phyloP scores from a whole-genome alignment of 2,888 invertebrate species.

The Phyllotreta cruciferae region DNA sequence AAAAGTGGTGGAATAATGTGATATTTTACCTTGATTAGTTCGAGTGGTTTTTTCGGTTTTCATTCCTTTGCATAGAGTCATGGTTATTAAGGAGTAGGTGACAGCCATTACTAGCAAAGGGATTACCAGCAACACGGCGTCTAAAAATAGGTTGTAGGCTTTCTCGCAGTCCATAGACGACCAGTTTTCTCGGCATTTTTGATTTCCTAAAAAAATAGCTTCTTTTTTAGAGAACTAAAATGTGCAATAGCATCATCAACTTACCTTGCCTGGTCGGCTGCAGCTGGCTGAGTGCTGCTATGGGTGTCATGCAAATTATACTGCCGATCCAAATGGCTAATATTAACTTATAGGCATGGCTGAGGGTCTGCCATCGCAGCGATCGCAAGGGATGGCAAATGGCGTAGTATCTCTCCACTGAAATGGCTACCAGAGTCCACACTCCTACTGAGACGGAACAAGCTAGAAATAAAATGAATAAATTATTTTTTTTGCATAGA shows the following conservation, averaged over 20 bases:
- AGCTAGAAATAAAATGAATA: conserved; percentile 63
- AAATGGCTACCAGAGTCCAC: conserved; percentile 80
- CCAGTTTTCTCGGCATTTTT: conserved; percentile 71
- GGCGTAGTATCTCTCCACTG: conserved; percentile 81
- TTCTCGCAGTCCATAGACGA: conserved; percentile 64
- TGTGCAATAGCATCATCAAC: not conserved
- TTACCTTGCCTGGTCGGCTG: conserved; percentile 62
- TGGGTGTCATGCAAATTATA: conserved; percentile 70
- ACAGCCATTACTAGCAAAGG: conserved; percentile 70
- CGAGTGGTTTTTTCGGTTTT: conserved; percentile 51
- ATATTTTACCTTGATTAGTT: conserved; percentile 42
- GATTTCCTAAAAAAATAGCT: conserved; percentile 60
- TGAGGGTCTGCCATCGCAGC: conserved; percentile 76
- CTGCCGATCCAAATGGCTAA: conserved; percentile 71
- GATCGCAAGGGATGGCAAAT: conserved; percentile 79
- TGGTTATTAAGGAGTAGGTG: conserved; percentile 68
- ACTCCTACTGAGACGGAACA: conserved; percentile 78
- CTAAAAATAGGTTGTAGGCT: conserved; percentile 69
- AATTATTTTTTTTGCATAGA: no score
- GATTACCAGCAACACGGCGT: conserved; percentile 69
- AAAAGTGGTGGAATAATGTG: no score
- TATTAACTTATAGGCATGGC: conserved; percentile 77
- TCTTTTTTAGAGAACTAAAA: no score
- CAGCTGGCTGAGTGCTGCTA: conserved; percentile 66
- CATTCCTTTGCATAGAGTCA: conserved; percentile 62